phyloP scores from a whole-genome alignment of 1,140 invertebrate genomes.

The Scaptodrosophila lebanonensis region DNA sequence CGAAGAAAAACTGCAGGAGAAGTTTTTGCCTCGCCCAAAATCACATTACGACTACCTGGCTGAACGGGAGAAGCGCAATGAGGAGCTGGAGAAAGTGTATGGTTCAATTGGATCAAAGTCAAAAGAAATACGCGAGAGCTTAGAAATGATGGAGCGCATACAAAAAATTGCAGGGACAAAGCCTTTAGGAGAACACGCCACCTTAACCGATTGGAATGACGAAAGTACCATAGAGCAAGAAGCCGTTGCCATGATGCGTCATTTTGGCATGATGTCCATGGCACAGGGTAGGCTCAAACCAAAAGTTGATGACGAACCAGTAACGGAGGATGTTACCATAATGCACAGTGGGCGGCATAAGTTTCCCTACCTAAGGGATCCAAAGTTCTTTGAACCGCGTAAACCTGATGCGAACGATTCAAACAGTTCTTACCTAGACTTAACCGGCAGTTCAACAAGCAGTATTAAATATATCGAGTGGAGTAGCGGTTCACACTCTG shows the following conservation, averaged over 20 bases:
- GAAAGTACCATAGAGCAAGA: conserved; percentile 47
- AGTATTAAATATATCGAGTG: not conserved
- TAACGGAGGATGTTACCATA: conserved; percentile 7
- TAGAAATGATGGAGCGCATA: conserved; percentile 53
- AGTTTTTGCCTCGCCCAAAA: conserved; percentile 35
- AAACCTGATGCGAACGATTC: conserved; percentile 6
- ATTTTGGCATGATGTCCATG: conserved; percentile 53
- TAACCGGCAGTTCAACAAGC: not conserved
- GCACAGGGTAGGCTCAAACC: not conserved
- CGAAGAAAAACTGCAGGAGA: conserved; percentile 11
- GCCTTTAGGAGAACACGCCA: conserved; percentile 53
- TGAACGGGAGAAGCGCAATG: conserved; percentile 16
- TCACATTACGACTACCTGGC: conserved; percentile 33
- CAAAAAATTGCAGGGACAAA: conserved; percentile 59
- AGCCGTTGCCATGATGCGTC: conserved; percentile 60
- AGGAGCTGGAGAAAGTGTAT: conserved; percentile 4
- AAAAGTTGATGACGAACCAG: not conserved
- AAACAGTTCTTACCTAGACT: not conserved
- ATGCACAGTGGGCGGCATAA: conserved; percentile 13
- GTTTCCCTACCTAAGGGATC: conserved; percentile 43
- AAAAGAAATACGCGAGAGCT: conserved; percentile 23
- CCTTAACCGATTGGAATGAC: conserved; percentile 55
- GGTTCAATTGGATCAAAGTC: not conserved
- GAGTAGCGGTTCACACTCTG: too few relatives aligned
- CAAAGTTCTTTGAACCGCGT: conserved; percentile 40